Conservation (phyloP, 2,113 vertebrate genomes). For the Lagenorhynchus albirostris region DNA sequence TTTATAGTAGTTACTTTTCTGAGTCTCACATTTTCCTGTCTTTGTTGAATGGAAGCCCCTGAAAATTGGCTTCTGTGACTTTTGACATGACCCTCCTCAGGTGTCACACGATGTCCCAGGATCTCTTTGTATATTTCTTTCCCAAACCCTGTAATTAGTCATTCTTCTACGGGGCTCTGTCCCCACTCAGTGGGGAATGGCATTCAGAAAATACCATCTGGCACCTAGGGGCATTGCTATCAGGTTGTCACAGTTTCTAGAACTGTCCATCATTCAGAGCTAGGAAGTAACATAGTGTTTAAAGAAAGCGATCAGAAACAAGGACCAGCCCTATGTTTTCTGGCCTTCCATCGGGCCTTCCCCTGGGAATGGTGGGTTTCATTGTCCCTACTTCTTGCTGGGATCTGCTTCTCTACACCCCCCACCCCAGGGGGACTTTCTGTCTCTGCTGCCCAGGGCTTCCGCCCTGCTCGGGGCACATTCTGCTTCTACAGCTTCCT, state of each 20-base stretch:
- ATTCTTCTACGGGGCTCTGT: background rate
- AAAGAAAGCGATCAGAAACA: background rate
- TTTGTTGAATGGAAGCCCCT: background rate
- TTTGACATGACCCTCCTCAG: background rate
- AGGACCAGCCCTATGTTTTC: accelerated
- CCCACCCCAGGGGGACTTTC: no score
- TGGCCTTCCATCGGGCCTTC: background rate
- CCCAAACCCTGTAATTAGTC: background rate
- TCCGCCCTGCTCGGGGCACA: background rate
- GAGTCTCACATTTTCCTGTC: background rate
- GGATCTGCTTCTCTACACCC: background rate
- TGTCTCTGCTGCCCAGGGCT: no score
- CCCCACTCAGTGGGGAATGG: background rate
- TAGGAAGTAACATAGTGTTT: background rate
- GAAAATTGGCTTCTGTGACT: background rate
- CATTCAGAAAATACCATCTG: background rate
- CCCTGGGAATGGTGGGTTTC: background rate
- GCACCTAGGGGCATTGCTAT: background rate
- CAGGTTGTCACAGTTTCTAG: background rate
- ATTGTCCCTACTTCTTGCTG: background rate
- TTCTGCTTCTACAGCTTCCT: background rate
- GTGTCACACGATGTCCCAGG: accelerated
- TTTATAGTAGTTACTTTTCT: background rate
- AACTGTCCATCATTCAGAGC: background rate
- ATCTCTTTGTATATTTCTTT: background rate